Evolutionary conservation across 2,797 vertebrate genomes (phyloP).

Genomic region (Remorina albescens): DNA sequence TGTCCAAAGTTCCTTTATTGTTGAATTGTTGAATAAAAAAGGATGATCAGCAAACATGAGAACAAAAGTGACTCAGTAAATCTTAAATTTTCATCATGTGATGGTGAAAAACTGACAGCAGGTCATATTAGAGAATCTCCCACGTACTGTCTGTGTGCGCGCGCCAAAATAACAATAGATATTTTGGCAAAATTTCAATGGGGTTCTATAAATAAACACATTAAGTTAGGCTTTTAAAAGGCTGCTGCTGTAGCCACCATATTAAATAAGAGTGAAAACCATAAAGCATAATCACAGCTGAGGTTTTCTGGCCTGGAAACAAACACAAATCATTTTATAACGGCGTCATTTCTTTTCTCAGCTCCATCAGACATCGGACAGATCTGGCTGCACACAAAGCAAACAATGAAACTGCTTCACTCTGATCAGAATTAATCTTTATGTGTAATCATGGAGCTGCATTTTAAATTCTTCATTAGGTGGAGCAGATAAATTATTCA

Average conservation of each 20-base stretch:
- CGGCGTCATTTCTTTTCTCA: constrained; percentile 5
- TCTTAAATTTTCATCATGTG: too few relatives aligned
- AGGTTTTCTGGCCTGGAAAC: background rate
- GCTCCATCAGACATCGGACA: background rate
- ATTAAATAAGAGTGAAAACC: background rate
- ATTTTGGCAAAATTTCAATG: background rate
- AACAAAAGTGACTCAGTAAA: too few relatives aligned
- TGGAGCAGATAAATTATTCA: background rate
- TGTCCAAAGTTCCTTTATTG: too few relatives aligned
- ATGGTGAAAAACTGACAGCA: too few relatives aligned
- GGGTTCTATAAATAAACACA: constrained; percentile 1
- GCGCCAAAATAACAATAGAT: too few relatives aligned
- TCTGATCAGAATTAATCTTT: constrained; percentile 7
- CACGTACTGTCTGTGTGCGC: too few relatives aligned
- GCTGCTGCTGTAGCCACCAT: background rate
- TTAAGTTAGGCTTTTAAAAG: background rate
- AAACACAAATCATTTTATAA: constrained; percentile 28
- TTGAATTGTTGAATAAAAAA: too few relatives aligned
- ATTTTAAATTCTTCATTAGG: constrained; percentile 30
- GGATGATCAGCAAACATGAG: too few relatives aligned
- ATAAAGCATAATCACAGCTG: background rate
- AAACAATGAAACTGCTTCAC: constrained; percentile 6
- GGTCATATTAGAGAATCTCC: too few relatives aligned
- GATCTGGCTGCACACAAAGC: background rate
- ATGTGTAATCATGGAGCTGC: constrained; percentile 4